Evolutionary conservation across 2,113 vertebrate species (phyloP).

Genomic region (Garra rufa): DNA sequence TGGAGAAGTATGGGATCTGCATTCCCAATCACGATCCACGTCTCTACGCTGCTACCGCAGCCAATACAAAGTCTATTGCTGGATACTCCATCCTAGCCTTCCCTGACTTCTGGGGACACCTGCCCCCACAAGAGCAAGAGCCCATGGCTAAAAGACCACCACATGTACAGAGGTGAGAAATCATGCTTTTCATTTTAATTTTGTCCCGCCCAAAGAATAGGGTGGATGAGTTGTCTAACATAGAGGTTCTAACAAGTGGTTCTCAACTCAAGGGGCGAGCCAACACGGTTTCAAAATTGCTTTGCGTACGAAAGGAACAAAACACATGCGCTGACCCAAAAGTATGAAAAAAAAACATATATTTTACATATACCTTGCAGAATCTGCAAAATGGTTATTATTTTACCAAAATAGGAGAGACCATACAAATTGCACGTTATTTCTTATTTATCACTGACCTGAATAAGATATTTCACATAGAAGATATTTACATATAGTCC

Average conservation of each 20-base stretch:
- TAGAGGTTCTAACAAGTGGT: neutral
- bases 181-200: neutral
- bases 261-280: neutral
- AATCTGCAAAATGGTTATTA: too few relatives aligned
- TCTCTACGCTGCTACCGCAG: conserved; percentile 75
- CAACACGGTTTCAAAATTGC: neutral
- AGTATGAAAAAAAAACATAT: too few relatives aligned
- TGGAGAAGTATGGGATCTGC: conserved; percentile 70
- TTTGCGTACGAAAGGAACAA: too few relatives aligned
- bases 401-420: too few relatives aligned
- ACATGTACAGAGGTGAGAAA: conserved; percentile 85
- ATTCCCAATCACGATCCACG: conserved; percentile 81
- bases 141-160: conserved; percentile 76
- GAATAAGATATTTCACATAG: too few relatives aligned
- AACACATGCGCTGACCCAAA: too few relatives aligned
- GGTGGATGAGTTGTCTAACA: neutral
- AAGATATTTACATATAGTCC: too few relatives aligned
- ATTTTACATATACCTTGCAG: too few relatives aligned
- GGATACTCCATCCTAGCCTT: conserved; percentile 83
- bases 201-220: neutral
- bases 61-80: conserved; percentile 78
- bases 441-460: too few relatives aligned
- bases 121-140: conserved; percentile 71
- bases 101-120: conserved; percentile 92
- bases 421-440: too few relatives aligned